These are phyloP conservation scores for Acleris laterana DNA, from an alignment of 2,888 invertebrate genomes.

Conservation along the genomic window DNA sequence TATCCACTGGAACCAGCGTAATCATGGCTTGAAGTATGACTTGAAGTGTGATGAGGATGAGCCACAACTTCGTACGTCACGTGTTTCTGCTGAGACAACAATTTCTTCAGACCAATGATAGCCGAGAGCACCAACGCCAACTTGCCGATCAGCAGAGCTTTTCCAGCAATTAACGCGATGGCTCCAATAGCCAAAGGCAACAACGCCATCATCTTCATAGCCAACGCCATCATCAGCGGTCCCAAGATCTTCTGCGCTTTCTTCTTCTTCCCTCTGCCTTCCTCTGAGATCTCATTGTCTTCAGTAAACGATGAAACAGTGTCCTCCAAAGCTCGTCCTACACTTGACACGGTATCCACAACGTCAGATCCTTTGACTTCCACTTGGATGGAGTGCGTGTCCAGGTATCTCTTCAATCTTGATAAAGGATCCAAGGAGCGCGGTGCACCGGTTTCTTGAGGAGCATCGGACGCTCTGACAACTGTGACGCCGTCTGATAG, in stretches of 20 bases:
- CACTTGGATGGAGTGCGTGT: constrained; percentile 92
- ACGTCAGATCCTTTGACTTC: constrained; percentile 94
- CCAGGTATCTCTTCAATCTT: constrained; percentile 90
- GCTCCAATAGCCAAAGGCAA: constrained; percentile 91
- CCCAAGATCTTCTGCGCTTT: constrained; percentile 92
- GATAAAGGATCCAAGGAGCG: constrained; percentile 88
- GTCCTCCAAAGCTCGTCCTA: constrained; percentile 91
- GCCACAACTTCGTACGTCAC: constrained; percentile 95
- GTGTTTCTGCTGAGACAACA: constrained; percentile 91
- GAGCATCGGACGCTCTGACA: constrained; percentile 88
- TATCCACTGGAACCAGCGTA: constrained; percentile 86
- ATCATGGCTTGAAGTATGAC: constrained; percentile 88
- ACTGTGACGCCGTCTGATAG: constrained; percentile 93
- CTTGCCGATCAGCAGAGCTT: constrained; percentile 93
- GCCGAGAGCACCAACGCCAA: constrained; percentile 92
- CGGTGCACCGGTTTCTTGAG: constrained; percentile 90
- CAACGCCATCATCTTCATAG: constrained; percentile 91
- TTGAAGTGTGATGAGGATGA: constrained; percentile 91
- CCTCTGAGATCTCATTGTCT: constrained; percentile 85
- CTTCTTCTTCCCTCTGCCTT: constrained; percentile 92
- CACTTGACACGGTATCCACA: constrained; percentile 90
- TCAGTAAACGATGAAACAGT: constrained; percentile 87
- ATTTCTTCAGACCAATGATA: constrained; percentile 93
- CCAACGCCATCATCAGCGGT: constrained; percentile 89
- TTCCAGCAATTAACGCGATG: constrained; percentile 93